Conservation (phyloP, 2,888 invertebrate species). For the Orthosia cruda region DNA sequence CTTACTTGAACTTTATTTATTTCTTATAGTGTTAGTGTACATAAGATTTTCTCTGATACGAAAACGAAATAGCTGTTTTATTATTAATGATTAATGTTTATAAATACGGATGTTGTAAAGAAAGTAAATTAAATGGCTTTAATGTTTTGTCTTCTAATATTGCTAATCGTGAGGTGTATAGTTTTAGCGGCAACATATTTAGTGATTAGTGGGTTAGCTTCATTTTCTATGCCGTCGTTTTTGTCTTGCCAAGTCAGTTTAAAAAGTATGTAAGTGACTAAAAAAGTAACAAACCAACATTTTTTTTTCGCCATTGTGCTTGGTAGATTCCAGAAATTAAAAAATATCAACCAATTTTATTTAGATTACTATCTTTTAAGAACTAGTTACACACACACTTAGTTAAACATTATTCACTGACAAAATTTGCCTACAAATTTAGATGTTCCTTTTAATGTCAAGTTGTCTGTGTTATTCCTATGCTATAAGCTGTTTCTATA, state of each 20-base stretch:
- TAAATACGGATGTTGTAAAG: conserved; percentile 28
- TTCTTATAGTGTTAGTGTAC: conserved; percentile 51
- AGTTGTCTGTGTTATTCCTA: conserved; percentile 46
- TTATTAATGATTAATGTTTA: conserved; percentile 15
- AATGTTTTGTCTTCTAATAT: conserved; percentile 30
- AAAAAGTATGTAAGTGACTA: not conserved
- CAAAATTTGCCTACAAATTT: not conserved
- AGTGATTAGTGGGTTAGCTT: conserved; percentile 30
- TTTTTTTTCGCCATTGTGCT: not conserved
- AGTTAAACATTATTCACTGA: not conserved
- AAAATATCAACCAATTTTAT: conserved; percentile 16
- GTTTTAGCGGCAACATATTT: conserved; percentile 17
- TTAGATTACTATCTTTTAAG: not conserved
- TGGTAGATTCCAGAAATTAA: not conserved
- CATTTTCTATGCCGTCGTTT: conserved; percentile 38
- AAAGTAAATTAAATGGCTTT: conserved; percentile 41
- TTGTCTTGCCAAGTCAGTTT: conserved; percentile 46
- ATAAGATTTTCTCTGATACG: conserved; percentile 31
- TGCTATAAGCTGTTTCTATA: conserved; percentile 67
- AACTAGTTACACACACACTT: too few species aligned
- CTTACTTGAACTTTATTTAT: conserved; percentile 78
- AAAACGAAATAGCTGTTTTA: conserved; percentile 33
- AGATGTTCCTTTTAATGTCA: conserved; percentile 22
- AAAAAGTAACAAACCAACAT: not conserved
- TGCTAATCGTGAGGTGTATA: conserved; percentile 20